These are phyloP conservation scores for Zaprionus lachaisei DNA, from an alignment of 1,140 invertebrate genomes.

Conservation along the genomic window DNA sequence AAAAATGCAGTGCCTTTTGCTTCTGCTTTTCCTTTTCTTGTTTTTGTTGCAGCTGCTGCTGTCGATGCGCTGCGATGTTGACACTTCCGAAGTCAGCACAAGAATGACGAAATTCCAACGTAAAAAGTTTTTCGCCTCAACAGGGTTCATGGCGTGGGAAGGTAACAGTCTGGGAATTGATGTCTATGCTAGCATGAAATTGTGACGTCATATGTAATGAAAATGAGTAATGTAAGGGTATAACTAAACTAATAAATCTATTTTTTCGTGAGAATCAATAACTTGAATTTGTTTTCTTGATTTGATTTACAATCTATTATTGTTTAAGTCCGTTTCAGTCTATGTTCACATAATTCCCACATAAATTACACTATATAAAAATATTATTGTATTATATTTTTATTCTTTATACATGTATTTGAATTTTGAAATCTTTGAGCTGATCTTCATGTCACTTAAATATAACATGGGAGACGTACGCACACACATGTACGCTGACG, in stretches of 20 bases:
- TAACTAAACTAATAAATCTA: background rate
- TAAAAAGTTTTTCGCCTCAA: background rate
- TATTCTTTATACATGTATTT: too few relatives aligned
- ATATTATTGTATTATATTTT: too few relatives aligned
- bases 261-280: too few relatives aligned
- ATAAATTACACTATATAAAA: too few relatives aligned
- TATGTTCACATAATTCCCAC: too few relatives aligned
- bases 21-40: background rate
- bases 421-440: background rate
- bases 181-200: background rate
- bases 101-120: background rate
- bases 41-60: background rate
- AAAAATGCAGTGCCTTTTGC: background rate
- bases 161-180: background rate
- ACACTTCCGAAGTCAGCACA: background rate
- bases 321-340: too few relatives aligned
- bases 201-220: background rate
- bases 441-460: background rate
- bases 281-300: too few relatives aligned
- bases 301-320: too few relatives aligned
- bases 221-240: background rate
- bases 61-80: background rate
- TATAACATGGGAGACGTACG: background rate
- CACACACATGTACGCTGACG: background rate
- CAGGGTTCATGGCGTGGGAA: background rate